Base-by-base conservation (phyloP, 2,888 invertebrate species). In the Opisthograptis luteolata region DNA sequence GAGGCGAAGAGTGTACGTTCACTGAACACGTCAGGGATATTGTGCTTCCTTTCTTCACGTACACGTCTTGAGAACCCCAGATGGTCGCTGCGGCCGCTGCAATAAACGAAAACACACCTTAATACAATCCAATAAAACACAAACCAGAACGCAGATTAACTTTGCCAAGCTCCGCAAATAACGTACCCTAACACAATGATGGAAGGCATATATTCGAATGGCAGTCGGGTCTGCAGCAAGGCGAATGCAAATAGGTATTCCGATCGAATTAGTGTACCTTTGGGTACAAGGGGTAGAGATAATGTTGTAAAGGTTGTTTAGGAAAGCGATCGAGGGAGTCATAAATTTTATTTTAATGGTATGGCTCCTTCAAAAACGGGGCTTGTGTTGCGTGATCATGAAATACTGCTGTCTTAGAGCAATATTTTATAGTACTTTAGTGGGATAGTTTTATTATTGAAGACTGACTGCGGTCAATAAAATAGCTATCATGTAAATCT, bases 1-100 rank as follows among this genome's bases (percentile, higher is more conserved):
- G 94, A 10, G 94, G 95, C 62, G 94, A 94, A 50, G 96, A 96
- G 82, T 96, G 96, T 69, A 96, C 95, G 84, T 97, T 97, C 67
- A 97, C 96, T 40, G 96, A 94, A 83, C 97, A 97, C 49, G 96
- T 96, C 76, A 97, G 91, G 66, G 96, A 96, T 91, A 97, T 97
- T 64, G 96, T 97, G 82, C 96, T 96, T 70, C 97, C 97, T 80
- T 95, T 95, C 91, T 96, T 96, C 73, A 97, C 97, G 86, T 95
- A 96, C 64, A 96, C 95, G 73, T 97, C 97, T 67, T 95, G 94
- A 30, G 96, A 95, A 55, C 96, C 96, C 82, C 94, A 93, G 77
- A 97, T 97, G 79, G 94, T 94, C 34, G 97, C 97, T 75, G 96
- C 95, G 20, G 97, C 96, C 73, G 96, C 96, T 97, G 93, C 63